Percentiles rank a stretch among this genome's conserved stretches.
phyloP scores from a whole-genome alignment of 2,888 invertebrate species.

The Caenorhabditis auriculariae region DNA sequence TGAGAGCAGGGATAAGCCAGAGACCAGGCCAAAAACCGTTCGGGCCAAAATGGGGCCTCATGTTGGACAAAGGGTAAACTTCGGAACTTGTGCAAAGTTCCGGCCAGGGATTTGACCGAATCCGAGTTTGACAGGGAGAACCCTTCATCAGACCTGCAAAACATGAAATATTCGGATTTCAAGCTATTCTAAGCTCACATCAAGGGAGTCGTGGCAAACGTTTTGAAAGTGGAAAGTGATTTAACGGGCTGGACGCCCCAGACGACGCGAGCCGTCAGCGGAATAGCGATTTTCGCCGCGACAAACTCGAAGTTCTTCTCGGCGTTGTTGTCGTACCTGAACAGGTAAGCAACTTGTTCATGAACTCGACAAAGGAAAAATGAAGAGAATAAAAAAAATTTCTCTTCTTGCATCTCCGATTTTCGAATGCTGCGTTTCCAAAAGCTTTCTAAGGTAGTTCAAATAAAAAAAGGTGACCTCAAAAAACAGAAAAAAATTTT shows the following conservation, averaged over 20 bases:
- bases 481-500: neutral
- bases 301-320: constrained; percentile 49
- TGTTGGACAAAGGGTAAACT: constrained; percentile 50
- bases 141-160: constrained; percentile 20
- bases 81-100: constrained; percentile 27
- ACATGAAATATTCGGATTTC: neutral
- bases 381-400: neutral
- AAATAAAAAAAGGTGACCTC: neutral
- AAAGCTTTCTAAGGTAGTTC: neutral
- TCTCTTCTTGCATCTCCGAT: neutral
- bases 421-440: neutral
- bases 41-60: constrained; percentile 55
- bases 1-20: constrained; percentile 24
- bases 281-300: constrained; percentile 52
- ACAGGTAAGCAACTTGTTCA: neutral
- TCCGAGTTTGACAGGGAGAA: constrained; percentile 19
- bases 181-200: constrained; percentile 8
- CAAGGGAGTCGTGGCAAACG: constrained; percentile 32
- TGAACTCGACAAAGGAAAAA: neutral
- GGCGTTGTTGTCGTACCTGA: constrained; percentile 59
- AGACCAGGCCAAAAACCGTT: constrained; percentile 54
- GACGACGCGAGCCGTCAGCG: constrained; percentile 51
- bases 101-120: constrained; percentile 23
- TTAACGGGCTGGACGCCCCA: constrained; percentile 51
- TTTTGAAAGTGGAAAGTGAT: constrained; percentile 38